Evolutionary conservation across 2,797 vertebrate genomes (phyloP).

Genomic region (Acanthopagrus latus): DNA sequence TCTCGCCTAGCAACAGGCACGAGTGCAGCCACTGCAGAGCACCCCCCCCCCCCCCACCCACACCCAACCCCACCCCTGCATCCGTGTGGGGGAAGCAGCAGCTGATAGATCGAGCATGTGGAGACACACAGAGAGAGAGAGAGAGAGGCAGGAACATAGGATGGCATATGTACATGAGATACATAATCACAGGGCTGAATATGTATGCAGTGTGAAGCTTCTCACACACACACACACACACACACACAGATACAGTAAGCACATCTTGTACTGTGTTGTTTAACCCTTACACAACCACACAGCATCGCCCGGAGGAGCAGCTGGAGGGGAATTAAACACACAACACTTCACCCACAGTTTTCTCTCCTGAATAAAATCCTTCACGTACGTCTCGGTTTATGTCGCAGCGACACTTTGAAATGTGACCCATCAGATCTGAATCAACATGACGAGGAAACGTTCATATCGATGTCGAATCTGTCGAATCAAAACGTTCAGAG

Average conservation of each 20-base stretch:
- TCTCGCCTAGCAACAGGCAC: conserved; percentile 81
- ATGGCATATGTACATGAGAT: conserved; percentile 47
- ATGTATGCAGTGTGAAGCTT: conserved; percentile 1
- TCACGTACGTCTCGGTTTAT: not conserved
- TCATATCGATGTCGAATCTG: not conserved
- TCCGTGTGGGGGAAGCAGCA: conserved; percentile 59
- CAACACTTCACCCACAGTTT: conserved; percentile 5
- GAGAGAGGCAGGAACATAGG: conserved; percentile 24
- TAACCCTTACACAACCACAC: conserved; percentile 47
- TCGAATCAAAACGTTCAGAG: not conserved
- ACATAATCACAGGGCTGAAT: conserved; percentile 37
- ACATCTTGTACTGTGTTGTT: conserved; percentile 50
- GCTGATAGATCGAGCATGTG: conserved; percentile 57
- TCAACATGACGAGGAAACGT: not conserved
- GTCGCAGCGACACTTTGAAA: too few relatives aligned
- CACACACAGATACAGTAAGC: conserved; percentile 24
- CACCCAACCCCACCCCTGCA: not conserved
- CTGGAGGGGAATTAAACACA: conserved; percentile 41
- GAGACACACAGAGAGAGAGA: conserved; percentile 14
- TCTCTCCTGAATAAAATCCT: fast-evolving
- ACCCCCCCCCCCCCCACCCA: not conserved
- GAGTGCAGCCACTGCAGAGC: conserved; percentile 47
- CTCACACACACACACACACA: too few relatives aligned
- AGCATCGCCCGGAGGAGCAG: conserved; percentile 37
- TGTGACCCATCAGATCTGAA: not conserved